phyloP scores from a whole-genome alignment of 2,888 invertebrate genomes.

The Poecilus cupreus region DNA sequence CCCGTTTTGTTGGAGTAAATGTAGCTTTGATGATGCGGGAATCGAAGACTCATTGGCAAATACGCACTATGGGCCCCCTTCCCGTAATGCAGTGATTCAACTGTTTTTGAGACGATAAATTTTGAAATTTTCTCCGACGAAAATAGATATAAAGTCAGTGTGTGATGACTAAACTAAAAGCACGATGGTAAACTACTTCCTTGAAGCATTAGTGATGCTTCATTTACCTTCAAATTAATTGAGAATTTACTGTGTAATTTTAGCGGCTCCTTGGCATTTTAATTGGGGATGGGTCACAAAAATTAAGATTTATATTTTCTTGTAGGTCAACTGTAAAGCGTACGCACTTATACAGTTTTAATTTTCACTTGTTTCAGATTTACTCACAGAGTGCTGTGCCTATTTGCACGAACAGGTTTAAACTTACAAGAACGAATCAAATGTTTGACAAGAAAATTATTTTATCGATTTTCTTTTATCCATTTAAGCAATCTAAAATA shows the following conservation, averaged over 20 bases:
- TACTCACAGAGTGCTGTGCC: too few species aligned
- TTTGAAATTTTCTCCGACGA: slow-evolving; percentile 4
- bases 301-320: not conserved
- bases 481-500: too few species aligned
- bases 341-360: too few species aligned
- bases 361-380: too few species aligned
- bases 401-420: not conserved
- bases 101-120: slow-evolving; percentile 50
- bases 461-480: too few species aligned
- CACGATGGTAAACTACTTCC: slow-evolving; percentile 33
- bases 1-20: slow-evolving; percentile 46
- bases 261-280: not conserved
- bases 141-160: slow-evolving; percentile 27
- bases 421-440: too few species aligned
- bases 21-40: slow-evolving; percentile 58
- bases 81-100: slow-evolving; percentile 49
- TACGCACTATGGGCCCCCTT: slow-evolving; percentile 6
- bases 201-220: slow-evolving; percentile 22
- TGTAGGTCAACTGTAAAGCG: too few species aligned
- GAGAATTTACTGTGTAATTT: slow-evolving; percentile 25
- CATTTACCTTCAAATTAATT: slow-evolving; percentile 29
- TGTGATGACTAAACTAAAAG: slow-evolving; percentile 29
- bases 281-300: not conserved
- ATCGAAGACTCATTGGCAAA: slow-evolving; percentile 55
- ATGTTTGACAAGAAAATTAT: too few species aligned